phyloP scores from a whole-genome alignment of 2,113 vertebrate genomes.

The Trochalopteron elliotii region DNA sequence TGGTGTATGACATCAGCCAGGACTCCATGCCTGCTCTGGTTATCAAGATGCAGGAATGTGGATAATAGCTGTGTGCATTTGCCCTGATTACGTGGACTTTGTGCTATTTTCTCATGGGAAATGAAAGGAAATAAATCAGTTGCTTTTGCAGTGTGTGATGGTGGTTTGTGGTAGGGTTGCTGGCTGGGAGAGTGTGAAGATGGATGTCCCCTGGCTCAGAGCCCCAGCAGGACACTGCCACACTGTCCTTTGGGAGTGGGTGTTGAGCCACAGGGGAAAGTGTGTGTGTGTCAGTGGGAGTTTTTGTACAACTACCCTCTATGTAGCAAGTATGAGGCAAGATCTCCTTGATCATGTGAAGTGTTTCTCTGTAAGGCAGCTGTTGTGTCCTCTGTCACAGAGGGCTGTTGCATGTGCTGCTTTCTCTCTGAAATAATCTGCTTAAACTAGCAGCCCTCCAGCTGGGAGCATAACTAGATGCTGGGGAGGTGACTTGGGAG shows the following conservation, averaged over 20 bases:
- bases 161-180: neutral
- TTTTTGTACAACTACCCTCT: neutral
- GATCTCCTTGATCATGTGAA: neutral
- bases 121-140: neutral
- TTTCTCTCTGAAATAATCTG: neutral
- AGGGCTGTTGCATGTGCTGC: neutral
- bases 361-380: neutral
- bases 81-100: neutral
- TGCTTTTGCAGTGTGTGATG: neutral
- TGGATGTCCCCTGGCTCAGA: accelerated
- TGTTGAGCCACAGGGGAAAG: neutral
- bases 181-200: neutral
- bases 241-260: accelerated
- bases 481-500: neutral
- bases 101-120: neutral
- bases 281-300: neutral
- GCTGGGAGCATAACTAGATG: neutral
- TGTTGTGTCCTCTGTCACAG: neutral
- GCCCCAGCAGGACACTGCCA: neutral
- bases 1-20: accelerated
- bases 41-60: neutral
- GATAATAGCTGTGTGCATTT: neutral
- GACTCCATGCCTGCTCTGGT: accelerated
- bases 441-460: neutral
- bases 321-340: neutral